phyloP scores from a whole-genome alignment of 1,140 invertebrate species.

The Heterodera schachtii region DNA sequence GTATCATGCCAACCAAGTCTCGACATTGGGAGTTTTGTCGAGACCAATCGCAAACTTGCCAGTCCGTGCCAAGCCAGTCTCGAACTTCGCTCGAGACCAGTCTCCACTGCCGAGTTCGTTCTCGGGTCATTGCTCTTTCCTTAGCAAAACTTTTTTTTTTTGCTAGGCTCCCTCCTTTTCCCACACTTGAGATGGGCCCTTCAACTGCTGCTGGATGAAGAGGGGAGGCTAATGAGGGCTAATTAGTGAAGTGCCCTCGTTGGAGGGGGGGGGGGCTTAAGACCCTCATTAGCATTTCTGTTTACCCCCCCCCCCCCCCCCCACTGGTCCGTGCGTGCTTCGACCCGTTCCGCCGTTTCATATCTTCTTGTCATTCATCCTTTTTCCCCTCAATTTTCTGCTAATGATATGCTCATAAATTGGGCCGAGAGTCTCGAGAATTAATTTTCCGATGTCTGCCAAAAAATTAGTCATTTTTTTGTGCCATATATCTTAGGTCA shows the following conservation, averaged over 20 bases:
- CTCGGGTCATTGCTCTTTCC: background rate
- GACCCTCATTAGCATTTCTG: background rate
- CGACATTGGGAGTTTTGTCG: no score
- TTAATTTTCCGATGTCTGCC: no score
- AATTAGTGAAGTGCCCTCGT: no score
- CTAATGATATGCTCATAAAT: no score
- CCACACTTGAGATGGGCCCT: slow-evolving; percentile 1
- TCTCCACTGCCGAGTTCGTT: background rate
- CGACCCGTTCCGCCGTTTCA: background rate
- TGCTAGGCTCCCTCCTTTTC: background rate
- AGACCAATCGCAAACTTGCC: no score
- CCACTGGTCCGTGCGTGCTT: background rate
- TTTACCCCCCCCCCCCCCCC: background rate
- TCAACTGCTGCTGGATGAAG: background rate
- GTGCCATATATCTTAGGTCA: no score
- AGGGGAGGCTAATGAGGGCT: background rate
- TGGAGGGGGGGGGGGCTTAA: no score
- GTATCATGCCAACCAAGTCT: no score
- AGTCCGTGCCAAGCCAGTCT: background rate
- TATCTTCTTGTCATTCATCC: background rate
- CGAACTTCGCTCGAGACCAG: no score
- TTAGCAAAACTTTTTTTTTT: background rate
- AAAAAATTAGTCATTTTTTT: no score
- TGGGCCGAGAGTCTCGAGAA: no score
- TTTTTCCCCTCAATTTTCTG: background rate